phyloP scores from a whole-genome alignment of 2,113 vertebrate species.

The Eira barbara region DNA sequence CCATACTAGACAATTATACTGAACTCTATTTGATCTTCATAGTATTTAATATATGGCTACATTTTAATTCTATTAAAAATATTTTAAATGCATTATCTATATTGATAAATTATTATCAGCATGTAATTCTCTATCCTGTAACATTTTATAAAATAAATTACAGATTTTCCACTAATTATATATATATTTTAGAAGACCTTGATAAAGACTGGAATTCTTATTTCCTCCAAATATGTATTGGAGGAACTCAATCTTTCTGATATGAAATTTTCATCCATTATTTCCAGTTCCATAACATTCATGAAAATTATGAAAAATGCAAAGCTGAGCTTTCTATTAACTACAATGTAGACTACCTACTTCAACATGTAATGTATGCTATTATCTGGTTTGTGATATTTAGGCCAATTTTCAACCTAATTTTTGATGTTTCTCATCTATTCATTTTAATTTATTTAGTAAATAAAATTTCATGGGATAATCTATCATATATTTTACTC shows the following conservation, averaged over 20 bases:
- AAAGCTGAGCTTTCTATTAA: background rate
- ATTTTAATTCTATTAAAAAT: background rate
- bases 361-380: background rate
- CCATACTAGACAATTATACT: background rate
- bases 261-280: background rate
- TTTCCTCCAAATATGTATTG: background rate
- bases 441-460: background rate
- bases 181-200: background rate
- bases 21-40: background rate
- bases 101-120: background rate
- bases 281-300: background rate
- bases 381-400: background rate
- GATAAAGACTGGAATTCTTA: background rate
- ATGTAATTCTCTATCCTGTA: background rate
- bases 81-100: background rate
- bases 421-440: background rate
- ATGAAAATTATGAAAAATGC: background rate
- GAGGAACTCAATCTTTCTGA: background rate
- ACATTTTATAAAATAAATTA: background rate
- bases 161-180: background rate
- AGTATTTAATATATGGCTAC: background rate
- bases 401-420: background rate
- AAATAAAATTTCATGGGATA: constrained; percentile 4
- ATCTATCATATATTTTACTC: background rate
- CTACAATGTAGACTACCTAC: background rate